These are phyloP conservation scores for Lampropteryx suffumata DNA, from an alignment of 2,888 invertebrate genomes.

Conservation along the genomic window DNA sequence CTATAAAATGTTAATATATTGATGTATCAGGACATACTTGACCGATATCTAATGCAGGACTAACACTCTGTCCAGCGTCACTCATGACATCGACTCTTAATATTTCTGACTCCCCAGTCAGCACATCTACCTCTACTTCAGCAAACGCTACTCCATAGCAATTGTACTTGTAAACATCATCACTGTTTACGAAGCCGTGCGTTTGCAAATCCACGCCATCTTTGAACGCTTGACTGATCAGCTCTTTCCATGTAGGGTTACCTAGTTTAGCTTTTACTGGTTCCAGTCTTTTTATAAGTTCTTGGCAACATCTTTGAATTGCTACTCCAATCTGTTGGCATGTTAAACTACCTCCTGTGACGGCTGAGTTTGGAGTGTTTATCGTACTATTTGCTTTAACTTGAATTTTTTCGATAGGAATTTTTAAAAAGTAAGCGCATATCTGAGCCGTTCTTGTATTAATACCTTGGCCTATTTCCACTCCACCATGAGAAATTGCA, in stretches of 20 bases:
- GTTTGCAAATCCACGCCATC: constrained; percentile 55
- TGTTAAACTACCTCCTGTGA: constrained; percentile 85
- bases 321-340: constrained; percentile 45
- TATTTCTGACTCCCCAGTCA: constrained; percentile 86
- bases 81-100: constrained; percentile 84
- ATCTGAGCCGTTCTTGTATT: constrained; percentile 87
- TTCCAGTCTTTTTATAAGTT: constrained; percentile 35
- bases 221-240: constrained; percentile 70
- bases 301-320: constrained; percentile 37
- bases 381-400: constrained; percentile 85
- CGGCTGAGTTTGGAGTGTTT: constrained; percentile 83
- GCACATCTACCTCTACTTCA: constrained; percentile 88
- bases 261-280: constrained; percentile 34
- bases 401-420: constrained; percentile 84
- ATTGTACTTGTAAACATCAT: constrained; percentile 39
- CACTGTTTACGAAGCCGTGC: constrained; percentile 36
- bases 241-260: constrained; percentile 72
- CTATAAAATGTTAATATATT: no score
- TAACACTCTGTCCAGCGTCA: constrained; percentile 85
- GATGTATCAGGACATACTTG: constrained; percentile 62
- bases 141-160: constrained; percentile 81
- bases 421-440: constrained; percentile 83
- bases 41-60: constrained; percentile 85
- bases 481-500: constrained; percentile 75
- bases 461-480: constrained; percentile 84